Evolutionary conservation across 2,797 vertebrate species (phyloP).

Genomic region (Synaphobranchus kaupii): DNA sequence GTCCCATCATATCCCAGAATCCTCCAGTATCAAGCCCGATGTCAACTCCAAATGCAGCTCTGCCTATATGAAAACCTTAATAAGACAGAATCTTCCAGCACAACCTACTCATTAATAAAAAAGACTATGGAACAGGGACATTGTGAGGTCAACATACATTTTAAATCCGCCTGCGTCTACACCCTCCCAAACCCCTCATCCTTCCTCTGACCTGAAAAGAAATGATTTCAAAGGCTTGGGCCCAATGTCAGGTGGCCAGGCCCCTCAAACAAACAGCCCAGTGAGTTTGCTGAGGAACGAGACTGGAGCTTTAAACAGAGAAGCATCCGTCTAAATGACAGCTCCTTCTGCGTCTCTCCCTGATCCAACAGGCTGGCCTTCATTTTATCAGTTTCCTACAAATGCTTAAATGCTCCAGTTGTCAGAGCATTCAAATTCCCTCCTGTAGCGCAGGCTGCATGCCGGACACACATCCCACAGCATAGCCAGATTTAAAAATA

Average conservation of each 20-base stretch:
- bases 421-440: conserved; percentile 56
- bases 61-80: too few relatives aligned
- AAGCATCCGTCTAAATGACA: conserved; percentile 26
- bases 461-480: conserved; percentile 62
- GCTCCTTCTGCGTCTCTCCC: conserved; percentile 8
- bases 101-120: not conserved
- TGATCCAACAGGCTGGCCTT: conserved; percentile 50
- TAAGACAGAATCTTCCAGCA: not conserved
- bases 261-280: conserved; percentile 35
- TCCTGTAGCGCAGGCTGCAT: conserved; percentile 65
- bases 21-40: too few relatives aligned
- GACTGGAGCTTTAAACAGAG: not conserved
- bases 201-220: not conserved
- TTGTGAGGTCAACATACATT: not conserved
- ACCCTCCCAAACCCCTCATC: not conserved
- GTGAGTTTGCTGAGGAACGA: conserved; percentile 30
- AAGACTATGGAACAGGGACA: too few relatives aligned
- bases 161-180: not conserved
- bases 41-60: too few relatives aligned
- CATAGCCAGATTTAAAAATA: conserved; percentile 74
- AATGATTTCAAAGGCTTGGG: not conserved
- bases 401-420: conserved; percentile 51
- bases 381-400: conserved; percentile 52
- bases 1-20: not conserved
- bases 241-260: not conserved